A percentile compares a stretch with the other conserved stretches of the same genome.
Evolutionary conservation across 2,888 invertebrate genomes (phyloP).

Genomic region (Phrixothrix hirtus): DNA sequence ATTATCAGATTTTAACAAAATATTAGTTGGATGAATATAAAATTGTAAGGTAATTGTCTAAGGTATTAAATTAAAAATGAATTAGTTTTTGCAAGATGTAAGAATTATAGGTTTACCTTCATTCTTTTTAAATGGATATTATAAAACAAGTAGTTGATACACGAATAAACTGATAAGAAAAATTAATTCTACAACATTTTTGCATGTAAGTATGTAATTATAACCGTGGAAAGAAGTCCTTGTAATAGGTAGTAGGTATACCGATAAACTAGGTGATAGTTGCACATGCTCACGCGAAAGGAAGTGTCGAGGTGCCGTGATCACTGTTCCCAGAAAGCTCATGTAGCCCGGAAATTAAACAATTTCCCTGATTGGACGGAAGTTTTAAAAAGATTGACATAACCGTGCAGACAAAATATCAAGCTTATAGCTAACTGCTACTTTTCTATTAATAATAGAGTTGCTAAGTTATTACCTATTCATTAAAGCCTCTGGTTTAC

Average conservation of each 20-base stretch:
- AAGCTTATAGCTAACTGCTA: slow-evolving; percentile 11
- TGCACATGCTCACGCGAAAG: slow-evolving; percentile 40
- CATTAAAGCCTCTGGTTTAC: no score
- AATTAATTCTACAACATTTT: slow-evolving; percentile 19
- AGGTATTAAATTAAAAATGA: no score
- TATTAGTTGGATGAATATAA: no score
- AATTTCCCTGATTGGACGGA: slow-evolving; percentile 52
- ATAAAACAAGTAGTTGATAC: slow-evolving; percentile 4
- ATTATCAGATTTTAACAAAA: no score
- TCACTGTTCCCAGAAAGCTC: slow-evolving; percentile 34
- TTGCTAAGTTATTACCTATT: no score
- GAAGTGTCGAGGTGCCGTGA: slow-evolving; percentile 38
- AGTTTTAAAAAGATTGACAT: slow-evolving; percentile 46
- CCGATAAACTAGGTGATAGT: slow-evolving; percentile 36
- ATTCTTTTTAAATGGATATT: slow-evolving; percentile 1
- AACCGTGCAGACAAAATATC: slow-evolving; percentile 24
- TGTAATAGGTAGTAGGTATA: slow-evolving; percentile 29
- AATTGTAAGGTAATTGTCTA: no score
- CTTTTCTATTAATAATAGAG: no score
- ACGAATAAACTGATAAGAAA: slow-evolving; percentile 16
- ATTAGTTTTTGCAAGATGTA: no score
- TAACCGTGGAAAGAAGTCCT: slow-evolving; percentile 28
- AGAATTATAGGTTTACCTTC: background rate
- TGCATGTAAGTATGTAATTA: slow-evolving; percentile 30
- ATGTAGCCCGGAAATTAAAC: slow-evolving; percentile 52